Conservation (phyloP, 2,797 vertebrate species). For the Lepidocolaptes lacrymiger region DNA sequence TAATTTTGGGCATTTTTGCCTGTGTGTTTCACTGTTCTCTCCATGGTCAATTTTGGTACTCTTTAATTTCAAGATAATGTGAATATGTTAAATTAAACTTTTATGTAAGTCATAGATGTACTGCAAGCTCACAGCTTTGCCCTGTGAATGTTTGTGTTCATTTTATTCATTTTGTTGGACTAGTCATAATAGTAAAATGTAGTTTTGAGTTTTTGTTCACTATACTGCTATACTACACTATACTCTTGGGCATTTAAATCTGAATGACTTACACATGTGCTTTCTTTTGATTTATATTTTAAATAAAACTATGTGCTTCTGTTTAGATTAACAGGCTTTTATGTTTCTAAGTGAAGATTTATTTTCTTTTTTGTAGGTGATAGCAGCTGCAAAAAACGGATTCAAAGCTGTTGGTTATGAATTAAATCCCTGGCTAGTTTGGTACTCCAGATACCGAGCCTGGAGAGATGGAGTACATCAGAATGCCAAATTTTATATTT, state of each 20-base stretch:
- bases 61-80: not conserved
- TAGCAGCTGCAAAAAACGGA: conserved; percentile 91
- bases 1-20: not conserved
- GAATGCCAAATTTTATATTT: conserved; percentile 87
- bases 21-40: not conserved
- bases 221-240: fast-evolving
- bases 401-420: conserved; percentile 91
- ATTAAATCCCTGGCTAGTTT: conserved; percentile 96
- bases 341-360: not conserved
- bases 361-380: conserved; percentile 81
- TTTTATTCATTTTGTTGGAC: not conserved
- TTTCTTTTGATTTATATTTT: not conserved
- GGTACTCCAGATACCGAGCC: conserved; percentile 90
- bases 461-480: conserved; percentile 89
- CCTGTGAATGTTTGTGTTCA: not conserved
- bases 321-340: not conserved
- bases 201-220: not conserved
- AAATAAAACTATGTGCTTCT: not conserved
- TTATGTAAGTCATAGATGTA: fast-evolving
- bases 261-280: not conserved
- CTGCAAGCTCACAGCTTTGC: not conserved
- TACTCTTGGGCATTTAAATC: not conserved
- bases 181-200: not conserved
- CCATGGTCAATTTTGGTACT: not conserved
- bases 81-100: not conserved